These are phyloP conservation scores for Daubentonia madagascariensis DNA, from an alignment of 2,113 vertebrate genomes.

Conservation along the genomic window DNA sequence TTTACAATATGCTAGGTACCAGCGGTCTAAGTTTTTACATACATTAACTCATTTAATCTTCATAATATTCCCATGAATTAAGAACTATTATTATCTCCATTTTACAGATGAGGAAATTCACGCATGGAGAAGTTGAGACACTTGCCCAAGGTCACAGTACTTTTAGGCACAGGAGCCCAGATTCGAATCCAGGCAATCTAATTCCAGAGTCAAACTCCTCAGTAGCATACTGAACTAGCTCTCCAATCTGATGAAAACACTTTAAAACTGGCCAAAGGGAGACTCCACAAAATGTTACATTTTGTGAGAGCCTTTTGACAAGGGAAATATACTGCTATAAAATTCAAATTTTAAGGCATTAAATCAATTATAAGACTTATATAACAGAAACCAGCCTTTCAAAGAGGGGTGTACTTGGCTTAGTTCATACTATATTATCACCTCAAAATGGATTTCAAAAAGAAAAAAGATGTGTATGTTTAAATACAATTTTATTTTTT, in stretches of 20 bases:
- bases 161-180: neutral
- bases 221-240: neutral
- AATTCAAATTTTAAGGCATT: slow-evolving; percentile 17
- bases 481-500: neutral
- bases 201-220: neutral
- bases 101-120: slow-evolving; percentile 5
- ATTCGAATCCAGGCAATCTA: neutral
- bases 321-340: neutral
- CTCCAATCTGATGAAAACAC: neutral
- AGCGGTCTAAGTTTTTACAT: neutral
- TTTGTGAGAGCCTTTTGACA: neutral
- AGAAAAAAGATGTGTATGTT: neutral
- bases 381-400: neutral
- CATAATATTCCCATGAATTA: neutral
- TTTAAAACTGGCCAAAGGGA: neutral
- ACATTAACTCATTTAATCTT: neutral
- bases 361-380: neutral
- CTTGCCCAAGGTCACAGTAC: neutral
- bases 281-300: neutral
- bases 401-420: neutral
- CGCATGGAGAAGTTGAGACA: neutral
- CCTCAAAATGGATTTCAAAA: neutral
- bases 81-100: neutral
- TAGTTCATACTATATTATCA: neutral
- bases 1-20: neutral